phyloP scores from a whole-genome alignment of 2,113 vertebrate species.

The Cervus canadensis region DNA sequence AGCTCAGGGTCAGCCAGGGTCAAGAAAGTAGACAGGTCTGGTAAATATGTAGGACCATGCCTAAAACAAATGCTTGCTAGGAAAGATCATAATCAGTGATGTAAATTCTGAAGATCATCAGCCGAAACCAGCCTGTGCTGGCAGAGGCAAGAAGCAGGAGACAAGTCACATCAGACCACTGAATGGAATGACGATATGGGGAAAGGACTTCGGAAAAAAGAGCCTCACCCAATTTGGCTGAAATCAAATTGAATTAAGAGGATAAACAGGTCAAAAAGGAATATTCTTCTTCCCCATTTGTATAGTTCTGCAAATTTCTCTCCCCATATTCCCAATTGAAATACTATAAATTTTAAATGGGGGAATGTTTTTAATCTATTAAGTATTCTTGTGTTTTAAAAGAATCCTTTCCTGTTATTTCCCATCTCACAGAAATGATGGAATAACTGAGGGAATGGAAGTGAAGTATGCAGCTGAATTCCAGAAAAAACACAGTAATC shows the following conservation, averaged over 20 bases:
- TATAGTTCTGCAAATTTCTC: not conserved
- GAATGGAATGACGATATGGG: not conserved
- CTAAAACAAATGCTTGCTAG: not conserved
- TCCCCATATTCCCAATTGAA: not conserved
- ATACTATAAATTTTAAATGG: not conserved
- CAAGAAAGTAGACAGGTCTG: not conserved
- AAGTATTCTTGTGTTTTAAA: not conserved
- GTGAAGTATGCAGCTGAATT: conserved; percentile 8
- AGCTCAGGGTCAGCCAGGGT: not conserved
- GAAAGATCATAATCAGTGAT: not conserved
- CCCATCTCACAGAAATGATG: not conserved
- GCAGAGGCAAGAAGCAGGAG: not conserved
- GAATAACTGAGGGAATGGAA: not conserved
- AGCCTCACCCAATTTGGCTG: not conserved
- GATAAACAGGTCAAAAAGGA: not conserved
- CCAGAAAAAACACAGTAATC: not conserved
- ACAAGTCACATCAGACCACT: not conserved
- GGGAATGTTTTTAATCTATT: not conserved
- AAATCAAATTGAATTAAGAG: not conserved
- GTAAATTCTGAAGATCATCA: not conserved
- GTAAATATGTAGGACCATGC: not conserved
- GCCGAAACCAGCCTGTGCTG: not conserved
- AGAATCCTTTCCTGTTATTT: conserved; percentile 18
- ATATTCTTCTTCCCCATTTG: not conserved
- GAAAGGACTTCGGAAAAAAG: not conserved